Evolutionary conservation across 2,797 vertebrate species (phyloP), one percentile per base, ranked within the genome.

Genomic region (Peromyscus melanophrys): DNA sequence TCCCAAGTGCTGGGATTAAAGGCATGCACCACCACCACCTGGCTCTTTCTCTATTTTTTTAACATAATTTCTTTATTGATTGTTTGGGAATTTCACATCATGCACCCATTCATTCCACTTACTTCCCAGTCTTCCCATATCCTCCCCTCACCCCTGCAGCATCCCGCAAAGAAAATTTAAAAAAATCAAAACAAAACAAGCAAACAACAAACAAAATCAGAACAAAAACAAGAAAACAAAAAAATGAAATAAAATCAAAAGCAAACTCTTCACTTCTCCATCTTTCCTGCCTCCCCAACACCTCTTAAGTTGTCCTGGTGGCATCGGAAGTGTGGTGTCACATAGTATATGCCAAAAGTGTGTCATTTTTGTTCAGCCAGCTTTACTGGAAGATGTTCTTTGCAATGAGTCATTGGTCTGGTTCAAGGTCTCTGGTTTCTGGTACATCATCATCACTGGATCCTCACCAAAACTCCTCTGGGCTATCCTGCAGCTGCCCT

Each of bases 401-500:
- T 73, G 4, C 37, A 73, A 40, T 2, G 37, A 40, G 4, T 73
- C 21, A 40, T 23, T 40, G 19, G 1, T 73, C n/a, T 73, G 19
- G 69, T 11, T 25, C 19, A 73, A 73, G n/a, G 69, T 19, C 69
- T 73, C 19, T 73, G 69, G 69, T 73, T 73, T 40, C n/a, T 73
- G 69, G 21, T 73, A 73, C 9, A 40, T 4, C n/a, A 73, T 71
- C 19, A 23, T 73, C 37, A 73, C 37, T 73, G 9, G 69, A 73
- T 23, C n/a, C 21, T 55, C 52, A 55, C 52, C 52, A 55, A 55
- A 55, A 55, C 14, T 55, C 52, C 52, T 55, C 52, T n/a, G 19
- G 7, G 7, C 19, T n/a, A 69, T 69, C 6, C 34, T 16, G 6
- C 1, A 1, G 34, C 67, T n/a, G 16, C 34, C 16, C 3, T 3